A percentile compares a stretch with the other conserved stretches of the same genome.
These are phyloP conservation scores for Zaprionus lineosus DNA, from an alignment of 2,888 invertebrate genomes.

Conservation along the genomic window DNA sequence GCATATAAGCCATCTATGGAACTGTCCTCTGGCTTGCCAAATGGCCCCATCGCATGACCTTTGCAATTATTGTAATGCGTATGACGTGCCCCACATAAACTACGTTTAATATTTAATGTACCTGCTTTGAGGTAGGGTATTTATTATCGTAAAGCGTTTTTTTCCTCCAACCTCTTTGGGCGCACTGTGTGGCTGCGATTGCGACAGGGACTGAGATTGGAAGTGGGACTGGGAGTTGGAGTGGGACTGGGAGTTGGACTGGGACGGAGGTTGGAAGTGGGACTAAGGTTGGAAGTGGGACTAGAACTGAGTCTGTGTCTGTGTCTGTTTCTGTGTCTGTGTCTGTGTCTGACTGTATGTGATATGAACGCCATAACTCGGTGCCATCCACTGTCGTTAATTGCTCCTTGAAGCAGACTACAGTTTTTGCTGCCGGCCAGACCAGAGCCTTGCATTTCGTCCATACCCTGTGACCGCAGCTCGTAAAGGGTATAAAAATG, in stretches of 20 bases:
- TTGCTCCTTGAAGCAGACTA: slow-evolving; percentile 76
- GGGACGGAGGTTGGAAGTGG: too few relatives aligned
- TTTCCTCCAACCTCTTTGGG: not conserved
- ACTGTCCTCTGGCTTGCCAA: too few relatives aligned
- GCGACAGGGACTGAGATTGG: too few relatives aligned
- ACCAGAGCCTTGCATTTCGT: slow-evolving; percentile 28
- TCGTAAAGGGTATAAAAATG: not conserved
- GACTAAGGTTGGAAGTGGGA: too few relatives aligned
- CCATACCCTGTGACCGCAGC: slow-evolving; percentile 27
- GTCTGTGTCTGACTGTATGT: slow-evolving; percentile 43
- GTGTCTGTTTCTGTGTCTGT: not conserved
- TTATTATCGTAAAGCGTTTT: not conserved
- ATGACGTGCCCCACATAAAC: too few relatives aligned
- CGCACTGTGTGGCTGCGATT: too few relatives aligned
- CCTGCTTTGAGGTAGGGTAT: not conserved
- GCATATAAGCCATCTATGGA: too few relatives aligned
- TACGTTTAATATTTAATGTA: not conserved
- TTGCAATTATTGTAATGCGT: too few relatives aligned
- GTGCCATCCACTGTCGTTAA: slow-evolving; percentile 73
- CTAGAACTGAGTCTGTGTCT: too few relatives aligned
- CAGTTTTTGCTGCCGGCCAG: slow-evolving; percentile 50
- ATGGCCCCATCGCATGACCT: too few relatives aligned
- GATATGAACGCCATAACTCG: slow-evolving; percentile 69
- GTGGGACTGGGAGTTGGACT: too few relatives aligned
- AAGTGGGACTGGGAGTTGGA: too few relatives aligned